These are phyloP conservation scores for Apamea crenata DNA, from an alignment of 2,888 invertebrate species.

Conservation along the genomic window DNA sequence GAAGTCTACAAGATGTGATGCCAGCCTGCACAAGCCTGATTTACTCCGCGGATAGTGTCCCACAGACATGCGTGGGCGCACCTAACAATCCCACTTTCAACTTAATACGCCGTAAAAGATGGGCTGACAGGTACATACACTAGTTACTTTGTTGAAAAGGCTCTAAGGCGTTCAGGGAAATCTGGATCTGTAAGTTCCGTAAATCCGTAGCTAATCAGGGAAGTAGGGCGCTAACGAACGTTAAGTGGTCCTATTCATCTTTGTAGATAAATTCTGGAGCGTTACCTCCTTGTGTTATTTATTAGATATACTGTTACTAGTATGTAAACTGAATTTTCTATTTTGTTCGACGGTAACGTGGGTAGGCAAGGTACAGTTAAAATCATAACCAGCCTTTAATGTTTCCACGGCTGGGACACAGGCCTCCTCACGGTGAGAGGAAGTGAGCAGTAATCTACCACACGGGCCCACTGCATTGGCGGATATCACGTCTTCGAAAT, in stretches of 20 bases:
- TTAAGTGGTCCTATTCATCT: conserved; percentile 36
- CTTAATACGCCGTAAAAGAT: conserved; percentile 70
- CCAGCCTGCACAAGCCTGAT: conserved; percentile 81
- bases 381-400: background rate
- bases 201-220: conserved; percentile 41
- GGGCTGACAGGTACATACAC: conserved; percentile 66
- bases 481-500: background rate
- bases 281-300: background rate
- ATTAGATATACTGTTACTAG: background rate
- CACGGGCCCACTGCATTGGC: background rate
- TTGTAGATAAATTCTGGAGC: background rate
- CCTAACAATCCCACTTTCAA: conserved; percentile 67
- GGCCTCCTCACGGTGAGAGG: background rate
- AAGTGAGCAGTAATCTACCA: background rate
- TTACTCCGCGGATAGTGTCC: conserved; percentile 78
- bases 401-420: background rate
- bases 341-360: background rate
- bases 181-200: conserved; percentile 33
- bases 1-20: conserved; percentile 78
- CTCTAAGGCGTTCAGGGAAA: conserved; percentile 31
- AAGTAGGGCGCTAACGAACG: conserved; percentile 45
- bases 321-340: background rate
- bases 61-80: conserved; percentile 71
- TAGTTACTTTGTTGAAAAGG: conserved; percentile 46
- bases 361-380: background rate